Conservation (phyloP, 1,140 invertebrate genomes). For the Drosophila sucinea region DNA sequence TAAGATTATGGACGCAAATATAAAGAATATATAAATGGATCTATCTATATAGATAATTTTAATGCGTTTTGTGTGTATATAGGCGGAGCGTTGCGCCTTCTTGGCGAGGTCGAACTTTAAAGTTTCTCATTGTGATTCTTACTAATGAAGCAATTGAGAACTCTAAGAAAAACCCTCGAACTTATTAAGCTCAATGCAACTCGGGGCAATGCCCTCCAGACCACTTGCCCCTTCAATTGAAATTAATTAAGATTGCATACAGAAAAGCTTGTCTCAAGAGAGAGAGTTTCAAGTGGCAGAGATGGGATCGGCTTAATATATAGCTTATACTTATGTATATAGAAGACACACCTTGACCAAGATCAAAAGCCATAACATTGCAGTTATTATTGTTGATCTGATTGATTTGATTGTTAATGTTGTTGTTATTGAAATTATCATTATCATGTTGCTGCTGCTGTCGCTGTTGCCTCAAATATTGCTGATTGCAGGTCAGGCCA, state of each 20-base stretch:
- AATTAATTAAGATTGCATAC: conserved; percentile 53
- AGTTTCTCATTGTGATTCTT: neutral
- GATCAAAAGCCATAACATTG: conserved; percentile 36
- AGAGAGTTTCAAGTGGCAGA: conserved; percentile 15
- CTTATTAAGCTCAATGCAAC: conserved; percentile 1
- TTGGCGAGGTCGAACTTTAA: neutral
- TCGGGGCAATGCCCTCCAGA: conserved; percentile 39
- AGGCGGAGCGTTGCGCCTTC: neutral
- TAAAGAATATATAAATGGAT: conserved; percentile 8
- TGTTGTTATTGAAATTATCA: conserved; percentile 62
- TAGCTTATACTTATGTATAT: conserved; percentile 21
- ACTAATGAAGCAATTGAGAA: no score
- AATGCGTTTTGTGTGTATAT: conserved; percentile 50
- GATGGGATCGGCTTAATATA: conserved; percentile 8
- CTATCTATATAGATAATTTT: conserved; percentile 30
- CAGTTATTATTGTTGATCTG: conserved; percentile 33
- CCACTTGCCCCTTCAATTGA: conserved; percentile 49
- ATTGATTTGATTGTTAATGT: conserved; percentile 40
- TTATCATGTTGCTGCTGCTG: conserved; percentile 64
- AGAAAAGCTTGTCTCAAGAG: conserved; percentile 40
- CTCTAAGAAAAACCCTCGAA: neutral
- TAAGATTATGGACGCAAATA: conserved; percentile 56
- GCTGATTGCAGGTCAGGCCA: conserved; percentile 74
- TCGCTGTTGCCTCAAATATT: conserved; percentile 74
- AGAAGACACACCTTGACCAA: conserved; percentile 59